These are phyloP conservation scores for Frieseomelitta varia DNA, from an alignment of 1,140 invertebrate species.

Conservation along the genomic window DNA sequence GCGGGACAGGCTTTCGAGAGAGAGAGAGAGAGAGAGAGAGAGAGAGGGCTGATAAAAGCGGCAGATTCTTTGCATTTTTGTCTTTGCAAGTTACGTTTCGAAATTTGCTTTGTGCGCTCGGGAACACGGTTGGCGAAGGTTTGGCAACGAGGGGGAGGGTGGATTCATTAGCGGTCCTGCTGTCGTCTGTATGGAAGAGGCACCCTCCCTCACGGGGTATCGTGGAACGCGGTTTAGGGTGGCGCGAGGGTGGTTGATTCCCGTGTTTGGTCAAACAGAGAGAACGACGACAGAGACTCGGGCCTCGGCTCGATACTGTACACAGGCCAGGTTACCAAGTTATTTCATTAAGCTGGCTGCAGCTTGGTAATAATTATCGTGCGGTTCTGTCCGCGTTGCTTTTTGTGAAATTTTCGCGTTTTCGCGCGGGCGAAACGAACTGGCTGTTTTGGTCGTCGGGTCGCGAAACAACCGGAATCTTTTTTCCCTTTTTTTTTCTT, in stretches of 20 bases:
- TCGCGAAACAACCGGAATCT: not conserved
- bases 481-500: not conserved
- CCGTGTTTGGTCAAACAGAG: constrained; percentile 72
- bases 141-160: not conserved
- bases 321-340: constrained; percentile 57
- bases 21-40: too few relatives aligned
- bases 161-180: constrained; percentile 72
- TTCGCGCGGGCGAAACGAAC: constrained; percentile 7
- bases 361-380: constrained; percentile 60
- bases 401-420: constrained; percentile 49
- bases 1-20: too few relatives aligned
- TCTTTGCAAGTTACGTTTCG: constrained; percentile 16
- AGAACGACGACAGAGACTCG: constrained; percentile 59
- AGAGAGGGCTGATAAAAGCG: not conserved
- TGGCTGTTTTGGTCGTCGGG: not conserved
- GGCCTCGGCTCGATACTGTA: constrained; percentile 36
- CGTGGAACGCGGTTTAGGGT: constrained; percentile 59
- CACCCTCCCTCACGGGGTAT: constrained; percentile 47
- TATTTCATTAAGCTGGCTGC: constrained; percentile 64
- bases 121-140: not conserved
- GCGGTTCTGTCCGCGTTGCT: constrained; percentile 27
- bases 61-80: constrained; percentile 11
- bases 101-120: constrained; percentile 31
- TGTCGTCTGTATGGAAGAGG: constrained; percentile 53
- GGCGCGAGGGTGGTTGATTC: constrained; percentile 60